A percentile compares a stretch with the other conserved stretches of the same genome.
Conservation (phyloP, 2,113 vertebrate genomes). For the Apteryx mantelli region DNA sequence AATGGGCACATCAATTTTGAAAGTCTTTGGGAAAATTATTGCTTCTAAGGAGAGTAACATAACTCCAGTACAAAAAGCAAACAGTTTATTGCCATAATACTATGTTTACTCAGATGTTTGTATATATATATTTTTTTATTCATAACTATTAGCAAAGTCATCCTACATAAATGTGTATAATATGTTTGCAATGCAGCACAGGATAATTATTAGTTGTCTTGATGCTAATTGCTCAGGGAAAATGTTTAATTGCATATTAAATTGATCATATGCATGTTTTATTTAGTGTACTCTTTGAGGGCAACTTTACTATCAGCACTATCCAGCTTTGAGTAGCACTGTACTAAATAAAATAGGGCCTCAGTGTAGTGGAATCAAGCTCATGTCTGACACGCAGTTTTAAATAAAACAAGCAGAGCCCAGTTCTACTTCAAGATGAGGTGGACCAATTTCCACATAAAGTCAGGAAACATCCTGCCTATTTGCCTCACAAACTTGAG, state of each 20-base stretch:
- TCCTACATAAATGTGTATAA: slow-evolving; percentile 24
- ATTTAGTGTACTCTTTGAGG: slow-evolving; percentile 43
- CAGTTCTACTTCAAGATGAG: background rate
- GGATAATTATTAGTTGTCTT: slow-evolving; percentile 60
- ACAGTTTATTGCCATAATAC: background rate
- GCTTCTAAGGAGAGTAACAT: background rate
- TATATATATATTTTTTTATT: slow-evolving; percentile 28
- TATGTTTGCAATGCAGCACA: background rate
- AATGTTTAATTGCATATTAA: slow-evolving; percentile 60
- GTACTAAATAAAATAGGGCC: background rate
- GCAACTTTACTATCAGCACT: slow-evolving; percentile 9
- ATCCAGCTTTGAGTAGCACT: background rate
- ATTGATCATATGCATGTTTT: slow-evolving; percentile 41
- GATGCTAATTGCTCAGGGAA: slow-evolving; percentile 53
- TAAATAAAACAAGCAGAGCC: background rate
- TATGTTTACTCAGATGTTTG: slow-evolving; percentile 25
- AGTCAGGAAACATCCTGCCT: background rate
- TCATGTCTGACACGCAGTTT: background rate
- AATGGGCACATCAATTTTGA: rapidly evolving
- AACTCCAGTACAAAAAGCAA: background rate
- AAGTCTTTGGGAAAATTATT: background rate
- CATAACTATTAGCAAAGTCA: slow-evolving; percentile 36
- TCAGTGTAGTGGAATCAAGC: background rate
- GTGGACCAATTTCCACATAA: background rate
- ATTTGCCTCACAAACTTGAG: background rate